phyloP scores from a whole-genome alignment of 2,888 invertebrate genomes.

The Athrips mouffetella region DNA sequence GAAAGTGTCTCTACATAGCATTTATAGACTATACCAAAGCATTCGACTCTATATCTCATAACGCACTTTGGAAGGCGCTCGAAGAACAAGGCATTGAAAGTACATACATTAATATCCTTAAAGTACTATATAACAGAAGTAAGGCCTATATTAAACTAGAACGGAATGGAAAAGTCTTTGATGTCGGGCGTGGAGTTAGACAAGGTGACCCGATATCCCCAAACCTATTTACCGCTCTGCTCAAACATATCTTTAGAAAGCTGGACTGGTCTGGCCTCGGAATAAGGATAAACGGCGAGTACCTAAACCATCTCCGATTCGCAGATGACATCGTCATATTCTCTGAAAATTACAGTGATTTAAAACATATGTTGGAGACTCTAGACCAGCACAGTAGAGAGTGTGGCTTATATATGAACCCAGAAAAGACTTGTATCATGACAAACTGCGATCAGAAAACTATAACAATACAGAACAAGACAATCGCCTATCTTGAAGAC shows the following conservation, averaged over 20 bases:
- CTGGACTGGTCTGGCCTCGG: constrained; percentile 15
- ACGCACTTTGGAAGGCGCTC: constrained; percentile 8
- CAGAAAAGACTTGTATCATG: constrained; percentile 13
- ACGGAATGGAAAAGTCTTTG: constrained; percentile 14
- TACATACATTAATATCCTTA: constrained; percentile 14
- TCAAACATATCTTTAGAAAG: constrained; percentile 15
- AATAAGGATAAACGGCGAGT: constrained; percentile 14
- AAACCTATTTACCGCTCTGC: constrained; percentile 17
- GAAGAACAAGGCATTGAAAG: constrained; percentile 7
- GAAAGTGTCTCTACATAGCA: background rate
- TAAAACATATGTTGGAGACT: constrained; percentile 14
- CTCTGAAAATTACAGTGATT: background rate
- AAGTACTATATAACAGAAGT: constrained; percentile 5
- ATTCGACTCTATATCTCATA: constrained; percentile 13
- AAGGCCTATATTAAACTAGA: constrained; percentile 18
- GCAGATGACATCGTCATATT: constrained; percentile 20
- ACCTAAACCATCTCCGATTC: constrained; percentile 10
- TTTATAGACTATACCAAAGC: constrained; percentile 16
- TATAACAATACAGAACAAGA: background rate
- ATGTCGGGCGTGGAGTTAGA: constrained; percentile 21
- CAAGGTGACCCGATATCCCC: too few species aligned
- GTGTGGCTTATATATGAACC: constrained; percentile 16
- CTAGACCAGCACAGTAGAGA: constrained; percentile 12
- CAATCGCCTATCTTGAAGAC: background rate
- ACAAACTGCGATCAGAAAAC: constrained; percentile 8